Conservation (phyloP, 2,113 vertebrate species). For the Jaculus jaculus region DNA sequence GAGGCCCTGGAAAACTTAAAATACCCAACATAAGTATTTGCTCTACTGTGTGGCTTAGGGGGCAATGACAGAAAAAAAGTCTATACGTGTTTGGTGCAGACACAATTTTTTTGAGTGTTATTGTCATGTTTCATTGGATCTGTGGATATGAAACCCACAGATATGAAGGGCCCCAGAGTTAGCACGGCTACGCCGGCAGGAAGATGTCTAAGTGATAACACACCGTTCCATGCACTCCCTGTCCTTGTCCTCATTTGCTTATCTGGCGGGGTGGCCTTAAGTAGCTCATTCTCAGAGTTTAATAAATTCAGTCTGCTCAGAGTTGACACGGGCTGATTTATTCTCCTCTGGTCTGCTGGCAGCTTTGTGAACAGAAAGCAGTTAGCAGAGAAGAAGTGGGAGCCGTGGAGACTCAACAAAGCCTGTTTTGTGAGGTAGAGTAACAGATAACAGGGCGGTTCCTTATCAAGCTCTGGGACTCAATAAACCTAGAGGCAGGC, state of each 20-base stretch:
- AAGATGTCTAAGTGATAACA: not conserved
- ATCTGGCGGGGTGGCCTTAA: not conserved
- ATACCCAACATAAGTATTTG: not conserved
- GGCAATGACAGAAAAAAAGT: not conserved
- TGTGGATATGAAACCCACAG: not conserved
- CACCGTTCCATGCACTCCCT: not conserved
- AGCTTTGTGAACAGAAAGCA: constrained; percentile 48
- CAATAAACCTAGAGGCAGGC: not conserved
- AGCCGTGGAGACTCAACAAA: constrained; percentile 56
- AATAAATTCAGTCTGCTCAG: constrained; percentile 38
- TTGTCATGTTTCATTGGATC: not conserved
- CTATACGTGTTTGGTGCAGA: not conserved
- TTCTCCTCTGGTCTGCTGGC: constrained; percentile 19
- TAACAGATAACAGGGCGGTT: constrained; percentile 19
- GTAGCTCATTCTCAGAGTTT: constrained; percentile 41
- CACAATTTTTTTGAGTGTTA: not conserved
- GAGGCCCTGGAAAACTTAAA: not conserved
- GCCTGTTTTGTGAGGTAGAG: not conserved
- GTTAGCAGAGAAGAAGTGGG: constrained; percentile 48
- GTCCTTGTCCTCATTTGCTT: constrained; percentile 2
- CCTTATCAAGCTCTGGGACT: constrained; percentile 29
- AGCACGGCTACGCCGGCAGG: not conserved
- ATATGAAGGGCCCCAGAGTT: not conserved
- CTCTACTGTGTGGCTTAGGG: not conserved
- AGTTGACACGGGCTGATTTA: constrained; percentile 59